Evolutionary conservation across 1,140 invertebrate species (phyloP).

Genomic region (Eriocheir sinensis): DNA sequence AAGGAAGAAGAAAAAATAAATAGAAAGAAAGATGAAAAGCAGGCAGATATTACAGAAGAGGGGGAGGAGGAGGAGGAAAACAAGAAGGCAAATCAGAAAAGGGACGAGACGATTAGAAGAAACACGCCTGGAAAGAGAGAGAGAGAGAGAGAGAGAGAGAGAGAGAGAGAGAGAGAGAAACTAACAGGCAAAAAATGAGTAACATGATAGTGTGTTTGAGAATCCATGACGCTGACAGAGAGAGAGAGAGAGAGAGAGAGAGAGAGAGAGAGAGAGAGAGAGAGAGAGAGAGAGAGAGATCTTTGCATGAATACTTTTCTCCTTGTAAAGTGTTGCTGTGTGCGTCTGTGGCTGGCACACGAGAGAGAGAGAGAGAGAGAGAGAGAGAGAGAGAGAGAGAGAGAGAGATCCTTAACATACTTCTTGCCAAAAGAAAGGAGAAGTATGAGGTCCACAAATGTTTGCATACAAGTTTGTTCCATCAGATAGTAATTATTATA

Average conservation of each 20-base stretch:
- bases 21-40: background rate
- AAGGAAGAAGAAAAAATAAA: background rate
- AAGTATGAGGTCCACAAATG: no score
- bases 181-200: no score
- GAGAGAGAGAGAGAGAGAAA: background rate
- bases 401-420: background rate
- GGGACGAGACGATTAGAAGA: background rate
- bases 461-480: no score
- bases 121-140: background rate
- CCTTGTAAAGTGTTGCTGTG: background rate
- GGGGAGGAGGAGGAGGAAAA: background rate
- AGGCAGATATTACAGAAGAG: background rate
- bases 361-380: background rate
- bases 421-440: no score
- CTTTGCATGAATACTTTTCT: background rate
- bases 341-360: background rate
- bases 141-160: conserved; percentile 27
- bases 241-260: conserved; percentile 22
- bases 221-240: no score
- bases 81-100: background rate
- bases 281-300: background rate
- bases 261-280: conserved; percentile 30
- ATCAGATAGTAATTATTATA: no score
- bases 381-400: background rate
- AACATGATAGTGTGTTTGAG: no score